Evolutionary conservation across 2,888 invertebrate genomes (phyloP).

Genomic region (Nephrocerus scutellatus): DNA sequence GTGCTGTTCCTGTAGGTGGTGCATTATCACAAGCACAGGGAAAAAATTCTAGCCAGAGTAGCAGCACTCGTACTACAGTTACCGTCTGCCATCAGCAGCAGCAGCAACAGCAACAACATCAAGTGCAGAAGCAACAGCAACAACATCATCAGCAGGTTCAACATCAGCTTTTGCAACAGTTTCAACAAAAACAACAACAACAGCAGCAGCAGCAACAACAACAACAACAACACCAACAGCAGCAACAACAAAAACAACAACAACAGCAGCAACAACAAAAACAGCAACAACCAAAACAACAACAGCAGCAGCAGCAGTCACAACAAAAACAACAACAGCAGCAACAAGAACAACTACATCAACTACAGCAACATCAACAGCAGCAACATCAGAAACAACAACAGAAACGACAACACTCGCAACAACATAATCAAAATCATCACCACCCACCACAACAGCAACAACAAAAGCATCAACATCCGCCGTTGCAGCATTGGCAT

Average conservation of each 20-base stretch:
- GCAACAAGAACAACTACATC: constrained; percentile 10
- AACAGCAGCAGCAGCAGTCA: constrained; percentile 7
- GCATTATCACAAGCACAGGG: too few species aligned
- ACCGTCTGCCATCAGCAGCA: constrained; percentile 16
- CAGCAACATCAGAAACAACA: constrained; percentile 11
- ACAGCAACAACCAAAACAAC: constrained; percentile 17
- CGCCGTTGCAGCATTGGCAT: too few species aligned
- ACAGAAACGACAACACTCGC: constrained; percentile 33
- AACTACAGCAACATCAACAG: constrained; percentile 15
- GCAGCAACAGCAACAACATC: constrained; percentile 20
- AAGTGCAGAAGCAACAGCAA: constrained; percentile 19
- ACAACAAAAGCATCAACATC: constrained; percentile 22
- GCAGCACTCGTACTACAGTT: constrained; percentile 4
- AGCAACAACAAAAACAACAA: constrained; percentile 17
- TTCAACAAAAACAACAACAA: constrained; percentile 26
- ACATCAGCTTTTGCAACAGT: constrained; percentile 30
- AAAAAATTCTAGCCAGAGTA: too few species aligned
- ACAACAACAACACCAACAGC: constrained; percentile 21
- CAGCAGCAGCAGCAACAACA: constrained; percentile 23
- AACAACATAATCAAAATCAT: constrained; percentile 29
- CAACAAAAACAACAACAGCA: constrained; percentile 17
- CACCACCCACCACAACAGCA: constrained; percentile 15
- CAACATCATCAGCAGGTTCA: constrained; percentile 23
- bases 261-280: constrained; percentile 17
- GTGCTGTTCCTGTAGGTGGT: too few species aligned